Conservation (phyloP, 2,888 invertebrate genomes). For the Athalia cordata region DNA sequence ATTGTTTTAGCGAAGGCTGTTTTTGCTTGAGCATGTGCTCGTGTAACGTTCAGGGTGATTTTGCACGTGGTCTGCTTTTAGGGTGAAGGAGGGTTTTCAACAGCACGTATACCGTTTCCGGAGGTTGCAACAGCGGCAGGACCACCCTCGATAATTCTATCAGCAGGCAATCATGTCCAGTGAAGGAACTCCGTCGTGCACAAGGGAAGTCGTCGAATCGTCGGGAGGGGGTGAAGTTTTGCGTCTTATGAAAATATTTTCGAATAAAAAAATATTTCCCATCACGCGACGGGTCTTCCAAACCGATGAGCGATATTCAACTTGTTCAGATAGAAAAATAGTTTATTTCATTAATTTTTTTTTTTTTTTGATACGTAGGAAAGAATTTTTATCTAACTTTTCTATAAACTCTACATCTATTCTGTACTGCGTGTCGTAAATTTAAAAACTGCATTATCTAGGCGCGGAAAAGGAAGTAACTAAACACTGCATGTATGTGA, state of each 20-base stretch:
- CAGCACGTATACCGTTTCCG: conserved; percentile 37
- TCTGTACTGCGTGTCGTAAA: conserved; percentile 65
- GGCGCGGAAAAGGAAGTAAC: conserved; percentile 69
- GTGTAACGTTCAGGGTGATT: background rate
- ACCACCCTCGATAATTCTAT: conserved; percentile 69
- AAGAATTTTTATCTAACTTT: conserved; percentile 9
- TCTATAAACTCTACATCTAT: conserved; percentile 12
- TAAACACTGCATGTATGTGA: conserved; percentile 51
- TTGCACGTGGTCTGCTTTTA: background rate
- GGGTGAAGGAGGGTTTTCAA: too few relatives aligned
- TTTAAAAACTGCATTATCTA: conserved; percentile 69
- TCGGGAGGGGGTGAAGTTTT: conserved; percentile 55
- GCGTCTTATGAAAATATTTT: conserved; percentile 61
- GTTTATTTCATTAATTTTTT: background rate
- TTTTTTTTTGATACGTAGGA: background rate
- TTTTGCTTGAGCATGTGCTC: conserved; percentile 50
- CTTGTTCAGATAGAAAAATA: background rate
- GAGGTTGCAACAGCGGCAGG: conserved; percentile 47
- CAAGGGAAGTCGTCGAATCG: conserved; percentile 64
- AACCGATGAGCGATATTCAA: background rate
- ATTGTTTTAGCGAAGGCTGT: conserved; percentile 64
- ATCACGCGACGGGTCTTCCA: background rate
- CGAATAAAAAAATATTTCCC: conserved; percentile 12
- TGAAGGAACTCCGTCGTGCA: conserved; percentile 60
- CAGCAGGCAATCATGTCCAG: conserved; percentile 71